These are phyloP conservation scores for Agrotis ipsilon DNA, from an alignment of 2,888 invertebrate genomes.

Conservation along the genomic window DNA sequence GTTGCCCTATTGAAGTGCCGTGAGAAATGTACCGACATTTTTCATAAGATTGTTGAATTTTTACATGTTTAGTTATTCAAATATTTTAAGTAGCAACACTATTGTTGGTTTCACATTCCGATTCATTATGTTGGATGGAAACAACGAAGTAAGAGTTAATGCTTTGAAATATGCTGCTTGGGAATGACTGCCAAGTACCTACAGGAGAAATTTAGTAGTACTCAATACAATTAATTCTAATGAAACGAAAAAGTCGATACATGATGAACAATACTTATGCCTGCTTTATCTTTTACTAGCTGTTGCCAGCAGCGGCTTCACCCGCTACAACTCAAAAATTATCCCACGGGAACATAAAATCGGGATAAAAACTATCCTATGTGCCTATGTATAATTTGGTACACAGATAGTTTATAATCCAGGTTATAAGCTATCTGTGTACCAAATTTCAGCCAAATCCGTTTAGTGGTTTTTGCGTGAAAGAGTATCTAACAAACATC, in stretches of 20 bases:
- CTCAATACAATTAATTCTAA: not conserved
- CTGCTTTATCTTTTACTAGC: not conserved
- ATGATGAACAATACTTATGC: not conserved
- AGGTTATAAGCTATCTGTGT: too few relatives aligned
- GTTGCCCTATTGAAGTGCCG: slow-evolving; percentile 75
- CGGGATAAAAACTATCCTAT: too few relatives aligned
- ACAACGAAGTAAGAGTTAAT: slow-evolving; percentile 48
- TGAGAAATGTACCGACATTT: slow-evolving; percentile 78
- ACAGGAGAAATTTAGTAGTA: slow-evolving; percentile 20
- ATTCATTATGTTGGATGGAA: slow-evolving; percentile 47
- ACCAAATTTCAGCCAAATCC: too few relatives aligned
- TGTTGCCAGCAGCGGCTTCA: too few relatives aligned
- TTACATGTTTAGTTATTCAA: slow-evolving; percentile 59
- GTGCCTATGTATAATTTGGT: too few relatives aligned
- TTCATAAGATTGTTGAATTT: slow-evolving; percentile 64
- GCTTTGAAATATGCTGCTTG: slow-evolving; percentile 52
- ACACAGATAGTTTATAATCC: too few relatives aligned
- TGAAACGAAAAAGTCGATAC: not conserved
- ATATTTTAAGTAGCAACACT: slow-evolving; percentile 47
- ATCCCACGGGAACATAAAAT: too few relatives aligned
- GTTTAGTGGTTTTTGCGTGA: too few relatives aligned
- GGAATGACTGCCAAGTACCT: slow-evolving; percentile 23
- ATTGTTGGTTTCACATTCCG: slow-evolving; percentile 58
- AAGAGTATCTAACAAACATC: too few relatives aligned
- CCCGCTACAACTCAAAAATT: too few relatives aligned